Evolutionary conservation across 2,888 invertebrate species (phyloP).

Genomic region (Amiota mariae): DNA sequence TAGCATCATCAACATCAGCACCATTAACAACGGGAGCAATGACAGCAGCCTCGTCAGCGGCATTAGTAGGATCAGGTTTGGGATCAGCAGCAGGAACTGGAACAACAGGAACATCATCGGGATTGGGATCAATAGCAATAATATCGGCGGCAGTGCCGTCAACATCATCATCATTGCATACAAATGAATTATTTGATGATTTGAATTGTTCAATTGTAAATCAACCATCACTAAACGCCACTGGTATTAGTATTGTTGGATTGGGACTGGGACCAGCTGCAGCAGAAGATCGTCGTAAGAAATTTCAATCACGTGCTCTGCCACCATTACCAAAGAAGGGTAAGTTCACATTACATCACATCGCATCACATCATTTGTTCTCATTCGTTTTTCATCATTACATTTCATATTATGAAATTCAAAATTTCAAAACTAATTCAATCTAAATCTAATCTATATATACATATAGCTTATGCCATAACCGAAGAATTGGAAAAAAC

Average conservation of each 20-base stretch:
- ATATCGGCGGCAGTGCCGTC: conserved; percentile 28
- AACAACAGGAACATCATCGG: conserved; percentile 33
- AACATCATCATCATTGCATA: background rate
- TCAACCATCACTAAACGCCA: too few relatives aligned
- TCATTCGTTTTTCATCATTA: too few relatives aligned
- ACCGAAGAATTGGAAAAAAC: conserved; percentile 44
- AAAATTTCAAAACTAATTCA: background rate
- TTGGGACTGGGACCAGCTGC: conserved; percentile 35
- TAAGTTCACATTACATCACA: conserved; percentile 48
- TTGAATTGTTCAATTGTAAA: too few relatives aligned
- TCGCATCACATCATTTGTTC: too few relatives aligned
- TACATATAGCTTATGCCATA: conserved; percentile 53
- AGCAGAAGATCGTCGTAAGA: conserved; percentile 69
- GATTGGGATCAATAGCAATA: conserved; percentile 2
- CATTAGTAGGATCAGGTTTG: conserved; percentile 27
- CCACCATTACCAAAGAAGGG: conserved; percentile 79
- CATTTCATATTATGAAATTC: background rate
- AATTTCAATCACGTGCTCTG: conserved; percentile 79
- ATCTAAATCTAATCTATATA: conserved; percentile 26
- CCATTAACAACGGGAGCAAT: conserved; percentile 32
- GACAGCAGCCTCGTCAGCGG: conserved; percentile 31
- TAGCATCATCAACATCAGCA: conserved; percentile 35
- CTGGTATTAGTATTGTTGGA: too few relatives aligned
- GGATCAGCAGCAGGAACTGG: conserved; percentile 2
- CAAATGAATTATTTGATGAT: too few relatives aligned